phyloP scores from a whole-genome alignment of 2,113 vertebrate genomes.

The Kobus ellipsiprymnus region DNA sequence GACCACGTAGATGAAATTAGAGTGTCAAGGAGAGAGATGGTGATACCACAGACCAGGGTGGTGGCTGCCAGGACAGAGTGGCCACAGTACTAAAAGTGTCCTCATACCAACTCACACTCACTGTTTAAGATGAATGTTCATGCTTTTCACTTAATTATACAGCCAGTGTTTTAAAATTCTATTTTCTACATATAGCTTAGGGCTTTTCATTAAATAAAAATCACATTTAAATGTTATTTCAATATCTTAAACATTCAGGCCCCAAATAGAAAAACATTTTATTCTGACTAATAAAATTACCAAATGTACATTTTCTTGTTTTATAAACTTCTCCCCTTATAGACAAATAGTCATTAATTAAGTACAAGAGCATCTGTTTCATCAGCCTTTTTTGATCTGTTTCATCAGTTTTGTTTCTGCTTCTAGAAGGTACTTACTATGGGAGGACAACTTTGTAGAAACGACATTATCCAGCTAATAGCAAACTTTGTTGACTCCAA shows the following conservation, averaged over 20 bases:
- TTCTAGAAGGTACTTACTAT: slow-evolving; percentile 39
- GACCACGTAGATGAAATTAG: too few relatives aligned
- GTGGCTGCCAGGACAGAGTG: background rate
- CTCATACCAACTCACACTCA: background rate
- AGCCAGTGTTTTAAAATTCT: background rate
- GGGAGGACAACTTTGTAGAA: slow-evolving; percentile 60
- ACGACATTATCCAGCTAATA: slow-evolving; percentile 65
- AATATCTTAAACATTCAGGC: background rate
- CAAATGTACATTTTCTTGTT: background rate
- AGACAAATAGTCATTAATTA: background rate
- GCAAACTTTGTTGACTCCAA: slow-evolving; percentile 45
- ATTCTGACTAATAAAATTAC: background rate
- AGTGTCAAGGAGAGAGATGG: background rate
- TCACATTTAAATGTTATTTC: background rate
- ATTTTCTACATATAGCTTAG: background rate
- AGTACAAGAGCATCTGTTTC: background rate
- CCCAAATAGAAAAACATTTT: slow-evolving; percentile 5
- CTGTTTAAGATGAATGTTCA: background rate
- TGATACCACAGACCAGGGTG: background rate
- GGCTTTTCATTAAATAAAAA: background rate
- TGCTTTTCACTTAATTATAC: background rate
- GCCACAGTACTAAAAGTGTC: background rate
- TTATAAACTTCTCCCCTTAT: background rate
- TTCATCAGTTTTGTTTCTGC: background rate
- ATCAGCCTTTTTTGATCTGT: background rate